Evolutionary conservation across 1,140 invertebrate genomes (phyloP), one percentile per base, ranked within the genome.

Genomic region (Anoplolepis gracilipes): DNA sequence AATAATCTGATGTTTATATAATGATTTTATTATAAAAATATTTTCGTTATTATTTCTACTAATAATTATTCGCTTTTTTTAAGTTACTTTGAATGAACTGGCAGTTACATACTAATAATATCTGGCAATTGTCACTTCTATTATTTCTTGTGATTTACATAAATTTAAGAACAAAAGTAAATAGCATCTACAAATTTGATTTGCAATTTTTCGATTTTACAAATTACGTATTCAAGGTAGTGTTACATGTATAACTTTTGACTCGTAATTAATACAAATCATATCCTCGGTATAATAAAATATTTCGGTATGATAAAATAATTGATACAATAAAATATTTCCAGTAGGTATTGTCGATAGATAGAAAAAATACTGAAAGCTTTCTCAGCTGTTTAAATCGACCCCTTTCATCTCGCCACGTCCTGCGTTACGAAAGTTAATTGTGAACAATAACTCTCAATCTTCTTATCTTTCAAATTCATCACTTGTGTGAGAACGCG

Each of bases 391-490:
- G 70, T 36, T 36, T 57, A 16, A 57, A 39, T 55, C 1, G 36
- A 62, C 6, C 22, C 53, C 13, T 25, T 49, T 49, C 46, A 49
- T 49, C 55, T 76, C 16, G n/a, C 16, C 46, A 49, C 16, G 46
- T 49, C 10, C 22, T 6, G 4, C 36, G 55, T 76, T 62, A 79
- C 61, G 36, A 42, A 10, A 79, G 53, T 79, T 79, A 67, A 79
- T 79, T 16, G 22, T 28, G 16, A 69, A 69, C 30, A 79, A 67
- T 79, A 33, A 42, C 62, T 57, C 36, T 67, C 28, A 28, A 81
- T 57, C 65, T 70, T 62, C 42, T 72, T 72, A 82, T 82, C 78
- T 72, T 42, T 22, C 36, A 36, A 73, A 73, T 22, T n/a, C 42
- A 73, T 46, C 19, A 28, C 25, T 30, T 1, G 8, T 42, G 36